Percentiles rank a stretch among this genome's conserved stretches.
These are phyloP conservation scores for Cataglyphis livida DNA, from an alignment of 2,888 invertebrate genomes.

Conservation along the genomic window DNA sequence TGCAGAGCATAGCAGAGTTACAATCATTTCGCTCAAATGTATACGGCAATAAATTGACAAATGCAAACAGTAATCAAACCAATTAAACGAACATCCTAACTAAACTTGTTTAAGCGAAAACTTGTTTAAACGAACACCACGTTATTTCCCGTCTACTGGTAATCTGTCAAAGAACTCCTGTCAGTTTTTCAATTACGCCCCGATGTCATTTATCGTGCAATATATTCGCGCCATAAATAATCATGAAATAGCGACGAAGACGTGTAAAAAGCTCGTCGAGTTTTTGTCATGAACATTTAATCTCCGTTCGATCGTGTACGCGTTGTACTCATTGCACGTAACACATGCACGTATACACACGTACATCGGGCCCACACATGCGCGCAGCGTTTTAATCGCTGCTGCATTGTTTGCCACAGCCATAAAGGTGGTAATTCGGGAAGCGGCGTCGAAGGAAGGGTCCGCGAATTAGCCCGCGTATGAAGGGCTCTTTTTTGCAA, in stretches of 20 bases:
- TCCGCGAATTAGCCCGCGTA: slow-evolving; percentile 50
- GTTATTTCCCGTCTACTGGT: slow-evolving; percentile 3
- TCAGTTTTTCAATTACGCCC: slow-evolving; percentile 63
- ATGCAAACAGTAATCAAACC: slow-evolving; percentile 6
- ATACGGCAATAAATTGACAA: slow-evolving; percentile 3
- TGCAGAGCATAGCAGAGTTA: background rate
- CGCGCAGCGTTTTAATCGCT: slow-evolving; percentile 50
- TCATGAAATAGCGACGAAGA: slow-evolving; percentile 48
- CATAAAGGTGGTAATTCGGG: slow-evolving; percentile 53
- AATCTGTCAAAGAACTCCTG: slow-evolving; percentile 43
- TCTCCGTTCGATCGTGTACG: slow-evolving; percentile 54
- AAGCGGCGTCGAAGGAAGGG: slow-evolving; percentile 35
- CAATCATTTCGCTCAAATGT: slow-evolving; percentile 20
- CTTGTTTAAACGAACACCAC: slow-evolving; percentile 16
- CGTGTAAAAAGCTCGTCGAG: slow-evolving; percentile 54
- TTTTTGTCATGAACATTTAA: slow-evolving; percentile 66
- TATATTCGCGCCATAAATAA: slow-evolving; percentile 64
- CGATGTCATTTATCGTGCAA: slow-evolving; percentile 43
- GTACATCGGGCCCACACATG: background rate
- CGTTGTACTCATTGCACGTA: slow-evolving; percentile 32
- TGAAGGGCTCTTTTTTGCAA: slow-evolving; percentile 35
- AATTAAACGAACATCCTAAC: slow-evolving; percentile 23
- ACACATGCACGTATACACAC: slow-evolving; percentile 7
- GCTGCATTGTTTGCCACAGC: slow-evolving; percentile 42
- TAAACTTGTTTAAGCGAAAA: slow-evolving; percentile 22